Evolutionary conservation across 2,888 invertebrate species (phyloP).

Genomic region (Cephus nigrinus): DNA sequence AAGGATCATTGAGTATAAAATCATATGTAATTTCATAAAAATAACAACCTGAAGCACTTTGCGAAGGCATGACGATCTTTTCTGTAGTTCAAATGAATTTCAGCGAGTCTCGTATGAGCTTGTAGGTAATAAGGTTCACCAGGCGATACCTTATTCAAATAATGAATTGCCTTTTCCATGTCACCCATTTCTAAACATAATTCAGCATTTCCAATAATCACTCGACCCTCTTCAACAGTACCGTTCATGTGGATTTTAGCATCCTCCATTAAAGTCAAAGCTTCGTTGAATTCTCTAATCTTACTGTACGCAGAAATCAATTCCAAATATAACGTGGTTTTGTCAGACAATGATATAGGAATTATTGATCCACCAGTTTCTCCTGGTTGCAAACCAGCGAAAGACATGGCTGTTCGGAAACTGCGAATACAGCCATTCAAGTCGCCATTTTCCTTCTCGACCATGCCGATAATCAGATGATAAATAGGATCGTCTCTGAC

Average conservation of each 20-base stretch:
- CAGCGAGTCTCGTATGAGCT: slow-evolving; percentile 86
- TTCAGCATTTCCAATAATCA: slow-evolving; percentile 88
- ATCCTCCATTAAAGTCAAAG: slow-evolving; percentile 82
- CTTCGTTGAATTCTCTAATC: slow-evolving; percentile 80
- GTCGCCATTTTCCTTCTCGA: slow-evolving; percentile 81
- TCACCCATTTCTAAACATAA: slow-evolving; percentile 84
- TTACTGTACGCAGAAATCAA: slow-evolving; percentile 81
- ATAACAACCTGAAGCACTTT: slow-evolving; percentile 74
- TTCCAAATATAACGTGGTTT: slow-evolving; percentile 88
- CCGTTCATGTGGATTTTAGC: slow-evolving; percentile 78
- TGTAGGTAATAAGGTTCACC: slow-evolving; percentile 87
- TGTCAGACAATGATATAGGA: slow-evolving; percentile 71
- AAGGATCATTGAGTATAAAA: not conserved
- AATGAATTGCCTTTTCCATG: slow-evolving; percentile 82
- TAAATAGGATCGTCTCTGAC: slow-evolving; percentile 92
- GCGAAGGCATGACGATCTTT: slow-evolving; percentile 90
- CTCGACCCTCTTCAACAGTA: slow-evolving; percentile 86
- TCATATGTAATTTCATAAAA: slow-evolving; percentile 5
- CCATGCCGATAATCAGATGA: slow-evolving; percentile 86
- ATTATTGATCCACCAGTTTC: slow-evolving; percentile 5
- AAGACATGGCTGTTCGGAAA: slow-evolving; percentile 79
- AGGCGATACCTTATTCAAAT: slow-evolving; percentile 81
- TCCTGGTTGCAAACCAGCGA: slow-evolving; percentile 70
- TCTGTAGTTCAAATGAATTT: slow-evolving; percentile 87
- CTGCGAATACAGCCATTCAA: slow-evolving; percentile 79